A percentile compares a stretch with the other conserved stretches of the same genome.
phyloP scores from a whole-genome alignment of 2,113 vertebrate species.

The Strigops habroptila region DNA sequence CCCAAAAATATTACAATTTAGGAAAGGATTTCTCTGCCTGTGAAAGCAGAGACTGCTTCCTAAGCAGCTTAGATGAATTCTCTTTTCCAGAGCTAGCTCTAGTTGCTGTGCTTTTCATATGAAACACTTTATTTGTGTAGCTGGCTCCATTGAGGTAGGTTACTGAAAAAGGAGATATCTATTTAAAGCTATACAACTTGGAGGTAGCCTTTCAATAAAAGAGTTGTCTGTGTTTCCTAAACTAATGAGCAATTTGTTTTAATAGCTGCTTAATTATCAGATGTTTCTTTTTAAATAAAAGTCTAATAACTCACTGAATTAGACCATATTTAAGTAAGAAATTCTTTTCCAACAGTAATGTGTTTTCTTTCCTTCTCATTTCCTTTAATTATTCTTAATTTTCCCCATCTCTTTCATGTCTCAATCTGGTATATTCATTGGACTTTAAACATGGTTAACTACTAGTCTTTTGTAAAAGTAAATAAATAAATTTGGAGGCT shows the following conservation, averaged over 20 bases:
- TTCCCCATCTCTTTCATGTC: background rate
- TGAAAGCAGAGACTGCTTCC: background rate
- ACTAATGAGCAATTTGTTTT: constrained; percentile 11
- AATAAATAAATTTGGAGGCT: background rate
- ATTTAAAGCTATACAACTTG: background rate
- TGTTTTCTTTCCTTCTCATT: background rate
- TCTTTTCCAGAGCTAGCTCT: background rate
- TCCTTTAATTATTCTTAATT: background rate
- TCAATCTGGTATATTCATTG: background rate
- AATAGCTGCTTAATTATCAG: background rate
- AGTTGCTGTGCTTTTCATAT: background rate
- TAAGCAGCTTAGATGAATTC: background rate
- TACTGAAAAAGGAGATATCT: background rate
- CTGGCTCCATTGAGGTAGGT: background rate
- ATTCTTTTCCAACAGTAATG: background rate
- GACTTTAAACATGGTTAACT: background rate
- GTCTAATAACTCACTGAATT: constrained; percentile 12
- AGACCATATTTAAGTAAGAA: background rate
- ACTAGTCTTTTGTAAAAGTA: background rate
- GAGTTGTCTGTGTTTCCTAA: background rate
- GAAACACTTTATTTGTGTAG: background rate
- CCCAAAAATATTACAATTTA: background rate
- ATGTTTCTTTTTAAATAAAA: background rate
- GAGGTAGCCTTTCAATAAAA: background rate
- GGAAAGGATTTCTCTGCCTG: background rate